A percentile compares a stretch with the other conserved stretches of the same genome.
phyloP scores from a whole-genome alignment of 2,888 invertebrate genomes.

The Spodoptera picta region DNA sequence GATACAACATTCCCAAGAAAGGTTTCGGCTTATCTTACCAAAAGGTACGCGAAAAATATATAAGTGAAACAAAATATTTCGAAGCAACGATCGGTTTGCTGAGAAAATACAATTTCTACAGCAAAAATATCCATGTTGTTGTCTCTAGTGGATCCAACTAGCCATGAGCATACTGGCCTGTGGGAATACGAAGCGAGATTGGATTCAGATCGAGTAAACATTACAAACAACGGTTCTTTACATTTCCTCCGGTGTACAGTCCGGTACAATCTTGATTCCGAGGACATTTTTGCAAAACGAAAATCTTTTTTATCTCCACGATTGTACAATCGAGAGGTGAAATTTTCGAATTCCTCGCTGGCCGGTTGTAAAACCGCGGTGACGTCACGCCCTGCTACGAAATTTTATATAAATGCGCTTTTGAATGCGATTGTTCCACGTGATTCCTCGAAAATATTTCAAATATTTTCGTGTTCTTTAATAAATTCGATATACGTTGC shows the following conservation, averaged over 20 bases:
- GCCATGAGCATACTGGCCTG: conserved; percentile 24
- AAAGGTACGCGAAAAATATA: conserved; percentile 16
- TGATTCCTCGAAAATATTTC: conserved; percentile 24
- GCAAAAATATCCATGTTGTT: conserved; percentile 13
- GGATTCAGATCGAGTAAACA: conserved; percentile 51
- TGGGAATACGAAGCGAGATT: conserved; percentile 52
- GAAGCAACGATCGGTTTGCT: background rate
- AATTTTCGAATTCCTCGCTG: conserved; percentile 30
- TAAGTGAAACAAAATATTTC: conserved; percentile 26
- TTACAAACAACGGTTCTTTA: conserved; percentile 46
- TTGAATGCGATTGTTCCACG: conserved; percentile 22
- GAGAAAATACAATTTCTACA: conserved; percentile 4
- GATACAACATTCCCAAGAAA: conserved; percentile 4
- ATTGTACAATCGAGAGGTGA: conserved; percentile 31
- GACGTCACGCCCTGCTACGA: conserved; percentile 31
- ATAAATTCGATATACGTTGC: conserved; percentile 28
- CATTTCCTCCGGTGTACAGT: conserved; percentile 23
- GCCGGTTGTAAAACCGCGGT: conserved; percentile 20
- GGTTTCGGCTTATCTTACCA: conserved; percentile 6
- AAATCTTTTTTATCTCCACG: conserved; percentile 12
- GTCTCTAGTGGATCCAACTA: conserved; percentile 33
- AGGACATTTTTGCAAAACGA: conserved; percentile 24
- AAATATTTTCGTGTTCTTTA: conserved; percentile 25
- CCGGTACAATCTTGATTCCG: conserved; percentile 40
- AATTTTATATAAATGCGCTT: conserved; percentile 25